phyloP scores from a whole-genome alignment of 2,888 invertebrate genomes.

The Ichneumoninae sp. region DNA sequence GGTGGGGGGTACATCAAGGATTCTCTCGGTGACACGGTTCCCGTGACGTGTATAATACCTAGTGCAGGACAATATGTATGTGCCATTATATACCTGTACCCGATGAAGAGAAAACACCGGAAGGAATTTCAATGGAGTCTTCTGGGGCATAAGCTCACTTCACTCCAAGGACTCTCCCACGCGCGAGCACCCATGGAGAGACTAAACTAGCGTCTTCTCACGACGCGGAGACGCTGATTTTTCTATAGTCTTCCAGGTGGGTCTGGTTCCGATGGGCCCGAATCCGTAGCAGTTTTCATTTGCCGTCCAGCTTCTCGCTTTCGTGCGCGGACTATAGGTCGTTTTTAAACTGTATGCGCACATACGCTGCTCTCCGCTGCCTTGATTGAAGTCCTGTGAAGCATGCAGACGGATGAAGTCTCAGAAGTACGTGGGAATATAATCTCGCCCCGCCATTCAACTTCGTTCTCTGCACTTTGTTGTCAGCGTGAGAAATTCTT shows the following conservation, averaged over 20 bases:
- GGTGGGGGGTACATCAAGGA: background rate
- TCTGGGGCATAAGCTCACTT: constrained; percentile 55
- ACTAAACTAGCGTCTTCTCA: constrained; percentile 53
- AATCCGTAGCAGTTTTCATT: constrained; percentile 71
- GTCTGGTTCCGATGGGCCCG: constrained; percentile 51
- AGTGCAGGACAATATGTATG: constrained; percentile 34
- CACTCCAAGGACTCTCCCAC: constrained; percentile 77
- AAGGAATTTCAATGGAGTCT: constrained; percentile 72
- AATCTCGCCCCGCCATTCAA: constrained; percentile 31
- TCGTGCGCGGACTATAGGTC: constrained; percentile 12
- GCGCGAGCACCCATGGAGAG: constrained; percentile 62
- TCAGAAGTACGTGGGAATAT: constrained; percentile 74
- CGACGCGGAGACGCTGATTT: constrained; percentile 70
- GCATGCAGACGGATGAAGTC: constrained; percentile 69
- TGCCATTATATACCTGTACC: constrained; percentile 46
- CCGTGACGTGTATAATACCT: constrained; percentile 18
- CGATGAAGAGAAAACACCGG: constrained; percentile 63
- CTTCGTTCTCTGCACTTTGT: background rate
- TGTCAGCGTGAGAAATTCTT: constrained; percentile 65
- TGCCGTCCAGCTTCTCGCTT: constrained; percentile 49
- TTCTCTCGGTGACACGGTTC: constrained; percentile 34
- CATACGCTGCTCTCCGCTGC: constrained; percentile 22
- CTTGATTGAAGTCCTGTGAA: constrained; percentile 68
- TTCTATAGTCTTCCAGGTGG: constrained; percentile 69
- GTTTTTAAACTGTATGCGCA: constrained; percentile 19